phyloP scores from a whole-genome alignment of 2,797 vertebrate species.

The Sebastes oblongus region DNA sequence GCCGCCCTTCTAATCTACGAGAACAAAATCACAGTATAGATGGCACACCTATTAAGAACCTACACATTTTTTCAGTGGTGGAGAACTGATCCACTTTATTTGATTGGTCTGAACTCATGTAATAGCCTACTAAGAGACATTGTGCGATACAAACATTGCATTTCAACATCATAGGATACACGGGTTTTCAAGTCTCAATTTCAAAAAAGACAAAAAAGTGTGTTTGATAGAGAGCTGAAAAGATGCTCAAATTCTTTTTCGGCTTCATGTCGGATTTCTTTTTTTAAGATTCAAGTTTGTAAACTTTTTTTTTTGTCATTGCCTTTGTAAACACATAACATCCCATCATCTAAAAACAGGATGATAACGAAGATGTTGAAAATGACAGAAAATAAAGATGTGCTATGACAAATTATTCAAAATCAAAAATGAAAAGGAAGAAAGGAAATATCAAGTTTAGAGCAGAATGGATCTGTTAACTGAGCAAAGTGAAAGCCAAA shows the following conservation, averaged over 20 bases:
- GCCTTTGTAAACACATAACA: conserved; percentile 85
- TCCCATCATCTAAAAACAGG: conserved; percentile 71
- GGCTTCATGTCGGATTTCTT: conserved; percentile 76
- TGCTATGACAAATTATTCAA: conserved; percentile 67
- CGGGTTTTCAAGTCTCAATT: conserved; percentile 88
- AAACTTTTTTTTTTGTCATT: conserved; percentile 78
- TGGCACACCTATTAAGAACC: conserved; percentile 21
- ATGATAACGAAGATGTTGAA: conserved; percentile 79
- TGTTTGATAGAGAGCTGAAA: conserved; percentile 77
- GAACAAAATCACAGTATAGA: neutral
- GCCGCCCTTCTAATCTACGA: neutral
- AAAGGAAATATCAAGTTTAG: conserved; percentile 63
- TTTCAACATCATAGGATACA: conserved; percentile 84
- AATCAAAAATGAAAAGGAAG: conserved; percentile 50
- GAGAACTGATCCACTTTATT: conserved; percentile 92
- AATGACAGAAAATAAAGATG: conserved; percentile 69
- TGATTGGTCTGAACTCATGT: conserved; percentile 90
- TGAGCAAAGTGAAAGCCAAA: conserved; percentile 66
- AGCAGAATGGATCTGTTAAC: conserved; percentile 63
- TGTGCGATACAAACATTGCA: conserved; percentile 87
- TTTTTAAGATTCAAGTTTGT: conserved; percentile 86
- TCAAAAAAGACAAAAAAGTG: conserved; percentile 78
- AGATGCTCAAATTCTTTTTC: conserved; percentile 76
- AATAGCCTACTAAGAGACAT: conserved; percentile 88
- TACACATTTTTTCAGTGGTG: conserved; percentile 66